phyloP scores from a whole-genome alignment of 2,797 vertebrate species.

The Galaxias olidus region DNA sequence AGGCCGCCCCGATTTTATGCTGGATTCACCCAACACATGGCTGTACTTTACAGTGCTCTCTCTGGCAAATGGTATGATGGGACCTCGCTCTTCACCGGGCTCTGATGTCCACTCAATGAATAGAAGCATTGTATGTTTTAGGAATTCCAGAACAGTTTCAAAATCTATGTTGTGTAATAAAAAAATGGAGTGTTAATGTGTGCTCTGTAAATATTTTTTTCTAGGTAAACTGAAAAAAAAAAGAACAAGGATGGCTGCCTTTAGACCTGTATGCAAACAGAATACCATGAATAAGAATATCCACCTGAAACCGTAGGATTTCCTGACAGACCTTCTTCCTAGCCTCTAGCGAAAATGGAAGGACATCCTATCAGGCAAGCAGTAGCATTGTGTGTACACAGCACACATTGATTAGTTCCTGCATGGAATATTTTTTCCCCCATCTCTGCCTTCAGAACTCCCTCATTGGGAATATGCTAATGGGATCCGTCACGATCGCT shows the following conservation, averaged over 20 bases:
- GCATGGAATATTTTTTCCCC: constrained; percentile 60
- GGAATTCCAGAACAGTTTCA: constrained; percentile 11
- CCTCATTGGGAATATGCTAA: constrained; percentile 96
- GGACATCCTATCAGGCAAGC: not conserved
- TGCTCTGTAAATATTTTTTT: too few species aligned
- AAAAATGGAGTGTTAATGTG: too few species aligned
- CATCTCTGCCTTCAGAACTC: constrained; percentile 69
- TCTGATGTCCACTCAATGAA: constrained; percentile 35
- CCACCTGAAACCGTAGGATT: too few species aligned
- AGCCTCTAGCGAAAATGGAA: not conserved
- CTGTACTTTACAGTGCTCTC: constrained; percentile 61
- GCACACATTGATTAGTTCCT: constrained; percentile 78
- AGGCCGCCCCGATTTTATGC: constrained; percentile 50
- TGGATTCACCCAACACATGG: constrained; percentile 63
- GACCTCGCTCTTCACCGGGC: constrained; percentile 44
- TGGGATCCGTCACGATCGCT: constrained; percentile 86
- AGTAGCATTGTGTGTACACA: constrained; percentile 42
- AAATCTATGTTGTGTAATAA: too few species aligned
- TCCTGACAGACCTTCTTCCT: not conserved
- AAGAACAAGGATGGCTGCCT: too few species aligned
- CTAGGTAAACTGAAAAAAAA: too few species aligned
- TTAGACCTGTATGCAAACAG: too few species aligned
- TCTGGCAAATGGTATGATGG: constrained; percentile 53
- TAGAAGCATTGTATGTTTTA: constrained; percentile 26
- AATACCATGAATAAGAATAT: too few species aligned